Evolutionary conservation across 1,140 invertebrate genomes (phyloP), one percentile per base, ranked within the genome.

Genomic region (Scaptomyza hsui): DNA sequence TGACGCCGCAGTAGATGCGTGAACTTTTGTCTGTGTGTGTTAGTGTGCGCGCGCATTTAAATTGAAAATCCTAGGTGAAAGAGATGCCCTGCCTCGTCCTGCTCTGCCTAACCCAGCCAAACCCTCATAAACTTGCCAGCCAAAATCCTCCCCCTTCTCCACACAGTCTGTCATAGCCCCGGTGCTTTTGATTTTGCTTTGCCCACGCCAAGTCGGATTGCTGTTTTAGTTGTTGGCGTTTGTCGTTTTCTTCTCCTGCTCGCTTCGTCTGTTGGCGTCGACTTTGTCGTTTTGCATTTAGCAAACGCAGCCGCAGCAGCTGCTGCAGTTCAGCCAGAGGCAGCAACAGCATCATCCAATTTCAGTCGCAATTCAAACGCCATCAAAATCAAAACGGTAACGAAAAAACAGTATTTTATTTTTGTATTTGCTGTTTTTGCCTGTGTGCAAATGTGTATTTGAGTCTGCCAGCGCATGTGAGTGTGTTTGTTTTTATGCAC

Each of bases 321-420:
- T 10, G 21, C 45, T 37, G 44, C 52, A 52, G 65, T 48, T 41
- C 47, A 52, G 55, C 45, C 21, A 45, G 59, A 45, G 55, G 44
- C 32, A 52, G 77, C 73, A 81, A 74, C 83, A 72, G 61, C 60
- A 73, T 86, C 82, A 86, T 79, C 81, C 81, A 75, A 80, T 79
- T 80, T 85, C 82, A 86, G 82, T 86, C 82, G 82, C 82, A 86
- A 86, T 88, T 85, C 81, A 85, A 86, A 82, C 82, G 82, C 82
- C 82, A 88, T 86, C 82, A 86, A 86, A 88, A 86, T 86, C 82
- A 88, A 86, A 86, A 86, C 81, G 81, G 81, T 86, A 86, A 72
- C 70, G 60, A 67, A 67, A 82, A 55, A 69, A 62, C 37, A 56
- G 51, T 60, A 29, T 42, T 62, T 65, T 41, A 57, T 64, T 55